Percentiles rank a stretch among this genome's conserved stretches.
phyloP scores from a whole-genome alignment of 2,888 invertebrate genomes.

The Cheilosia grossa region DNA sequence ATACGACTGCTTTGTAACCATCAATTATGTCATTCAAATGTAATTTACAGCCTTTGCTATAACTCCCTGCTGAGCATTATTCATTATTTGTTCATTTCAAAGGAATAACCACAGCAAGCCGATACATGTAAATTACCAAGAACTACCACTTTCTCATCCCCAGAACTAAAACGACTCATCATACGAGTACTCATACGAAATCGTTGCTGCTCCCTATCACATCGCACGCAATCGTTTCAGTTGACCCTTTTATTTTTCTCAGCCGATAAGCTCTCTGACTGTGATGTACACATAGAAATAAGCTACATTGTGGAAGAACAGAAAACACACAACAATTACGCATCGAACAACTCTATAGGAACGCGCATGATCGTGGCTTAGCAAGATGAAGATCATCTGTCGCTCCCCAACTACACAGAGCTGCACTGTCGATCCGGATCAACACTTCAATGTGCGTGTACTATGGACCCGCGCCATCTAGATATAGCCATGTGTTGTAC shows the following conservation, averaged over 20 bases:
- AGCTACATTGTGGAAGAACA: slow-evolving; percentile 43
- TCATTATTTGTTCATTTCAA: slow-evolving; percentile 26
- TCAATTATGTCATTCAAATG: slow-evolving; percentile 58
- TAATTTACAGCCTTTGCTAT: slow-evolving; percentile 23
- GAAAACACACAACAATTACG: slow-evolving; percentile 54
- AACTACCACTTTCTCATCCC: slow-evolving; percentile 56
- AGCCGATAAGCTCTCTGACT: slow-evolving; percentile 54
- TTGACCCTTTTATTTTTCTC: slow-evolving; percentile 68
- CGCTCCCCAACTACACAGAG: slow-evolving; percentile 49
- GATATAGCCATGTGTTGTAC: slow-evolving; percentile 27
- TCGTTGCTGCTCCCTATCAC: slow-evolving; percentile 51
- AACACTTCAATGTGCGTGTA: slow-evolving; percentile 71
- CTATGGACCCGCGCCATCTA: slow-evolving; percentile 15
- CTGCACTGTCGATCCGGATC: slow-evolving; percentile 66
- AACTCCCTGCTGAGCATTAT: slow-evolving; percentile 36
- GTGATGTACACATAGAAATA: slow-evolving; percentile 23
- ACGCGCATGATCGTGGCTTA: slow-evolving; percentile 35
- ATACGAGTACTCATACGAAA: slow-evolving; percentile 45
- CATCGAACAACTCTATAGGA: slow-evolving; percentile 63
- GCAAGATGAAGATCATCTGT: slow-evolving; percentile 58
- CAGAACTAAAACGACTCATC: slow-evolving; percentile 35
- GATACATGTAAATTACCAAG: slow-evolving; percentile 41
- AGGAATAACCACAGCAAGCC: slow-evolving; percentile 33
- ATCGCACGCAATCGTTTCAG: slow-evolving; percentile 51
- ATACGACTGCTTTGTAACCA: slow-evolving; percentile 5